A percentile compares a stretch with the other conserved stretches of the same genome.
phyloP scores from a whole-genome alignment of 2,888 invertebrate genomes.

The Polyommatus icarus region DNA sequence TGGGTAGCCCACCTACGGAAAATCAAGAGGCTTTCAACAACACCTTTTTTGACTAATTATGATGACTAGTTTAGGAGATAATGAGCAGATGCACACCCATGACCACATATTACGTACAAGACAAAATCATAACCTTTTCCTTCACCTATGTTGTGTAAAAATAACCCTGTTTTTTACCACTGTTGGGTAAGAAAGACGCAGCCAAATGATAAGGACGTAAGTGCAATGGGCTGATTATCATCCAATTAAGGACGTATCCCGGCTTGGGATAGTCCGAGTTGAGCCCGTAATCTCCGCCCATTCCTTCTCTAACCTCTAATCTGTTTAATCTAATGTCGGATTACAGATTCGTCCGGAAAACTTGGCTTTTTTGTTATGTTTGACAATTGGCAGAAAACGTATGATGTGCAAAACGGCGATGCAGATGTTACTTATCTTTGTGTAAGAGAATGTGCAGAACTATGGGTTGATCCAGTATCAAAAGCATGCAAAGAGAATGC shows the following conservation, averaged over 20 bases:
- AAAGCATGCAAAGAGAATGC: too few species aligned
- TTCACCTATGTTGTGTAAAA: too few species aligned
- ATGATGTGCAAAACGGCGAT: not conserved
- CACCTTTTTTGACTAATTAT: too few species aligned
- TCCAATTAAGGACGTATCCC: slow-evolving; percentile 5
- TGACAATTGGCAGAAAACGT: not conserved
- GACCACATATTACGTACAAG: not conserved
- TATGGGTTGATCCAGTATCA: too few species aligned
- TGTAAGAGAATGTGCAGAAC: too few species aligned
- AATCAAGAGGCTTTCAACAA: too few species aligned
- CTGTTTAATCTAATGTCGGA: not conserved
- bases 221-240: not conserved
- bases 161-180: too few species aligned
- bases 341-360: not conserved
- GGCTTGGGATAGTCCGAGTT: not conserved
- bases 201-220: not conserved
- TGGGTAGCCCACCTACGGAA: too few species aligned
- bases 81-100: too few species aligned
- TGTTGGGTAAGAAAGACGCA: too few species aligned
- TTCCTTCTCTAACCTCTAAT: slow-evolving; percentile 2
- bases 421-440: too few species aligned
- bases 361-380: not conserved
- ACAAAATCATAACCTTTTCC: not conserved
- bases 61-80: too few species aligned
- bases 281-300: not conserved